phyloP scores from a whole-genome alignment of 2,113 vertebrate genomes.

The Lagopus muta region DNA sequence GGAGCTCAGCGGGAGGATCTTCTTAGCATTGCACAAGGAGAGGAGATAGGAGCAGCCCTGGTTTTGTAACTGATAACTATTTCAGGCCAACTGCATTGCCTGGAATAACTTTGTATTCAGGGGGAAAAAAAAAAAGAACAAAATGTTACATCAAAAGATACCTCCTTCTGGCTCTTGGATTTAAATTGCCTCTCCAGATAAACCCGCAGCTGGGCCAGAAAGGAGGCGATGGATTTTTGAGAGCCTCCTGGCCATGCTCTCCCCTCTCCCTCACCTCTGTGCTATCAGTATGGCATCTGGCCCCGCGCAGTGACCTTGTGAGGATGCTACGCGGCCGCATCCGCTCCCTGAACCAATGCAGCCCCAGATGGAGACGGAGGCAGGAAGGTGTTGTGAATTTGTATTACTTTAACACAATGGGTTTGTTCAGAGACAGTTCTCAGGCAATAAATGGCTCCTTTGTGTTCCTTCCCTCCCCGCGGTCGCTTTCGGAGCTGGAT shows the following conservation, averaged over 20 bases:
- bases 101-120: constrained; percentile 68
- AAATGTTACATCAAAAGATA: constrained; percentile 68
- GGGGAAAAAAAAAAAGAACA: constrained; percentile 60
- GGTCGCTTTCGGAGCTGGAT: constrained; percentile 19
- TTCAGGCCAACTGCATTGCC: constrained; percentile 55
- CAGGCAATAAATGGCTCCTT: constrained; percentile 64
- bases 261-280: not conserved
- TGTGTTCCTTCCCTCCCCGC: constrained; percentile 39
- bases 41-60: constrained; percentile 18
- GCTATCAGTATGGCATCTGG: not conserved
- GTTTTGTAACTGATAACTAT: constrained; percentile 65
- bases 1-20: constrained; percentile 59
- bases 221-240: constrained; percentile 40
- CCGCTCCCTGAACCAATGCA: not conserved
- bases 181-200: constrained; percentile 46
- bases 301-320: not conserved
- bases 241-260: not conserved
- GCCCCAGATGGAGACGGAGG: constrained; percentile 48
- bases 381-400: constrained; percentile 69
- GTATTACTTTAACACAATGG: constrained; percentile 71
- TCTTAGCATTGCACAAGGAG: constrained; percentile 51
- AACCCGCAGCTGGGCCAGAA: constrained; percentile 24
- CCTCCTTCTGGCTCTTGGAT: constrained; percentile 47
- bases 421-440: constrained; percentile 73
- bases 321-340: not conserved